These are phyloP conservation scores for Enteromius afrohamiltoni DNA, from an alignment of 2,797 vertebrate species.

Conservation along the genomic window DNA sequence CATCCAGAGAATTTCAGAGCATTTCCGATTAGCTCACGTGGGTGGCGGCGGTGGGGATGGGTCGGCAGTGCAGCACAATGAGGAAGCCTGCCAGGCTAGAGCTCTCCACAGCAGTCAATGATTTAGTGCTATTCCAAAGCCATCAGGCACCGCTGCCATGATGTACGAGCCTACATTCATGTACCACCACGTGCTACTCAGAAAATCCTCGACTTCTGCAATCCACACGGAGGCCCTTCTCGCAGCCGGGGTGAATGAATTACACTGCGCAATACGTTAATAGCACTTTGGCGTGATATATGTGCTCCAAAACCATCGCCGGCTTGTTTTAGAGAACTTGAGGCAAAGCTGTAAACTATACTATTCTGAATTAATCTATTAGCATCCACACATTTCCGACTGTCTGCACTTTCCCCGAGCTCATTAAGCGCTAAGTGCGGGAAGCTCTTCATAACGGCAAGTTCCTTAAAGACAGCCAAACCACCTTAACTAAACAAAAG, in stretches of 20 bases:
- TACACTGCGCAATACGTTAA: conserved; percentile 43
- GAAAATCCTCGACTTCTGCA: conserved; percentile 26
- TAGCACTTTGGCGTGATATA: conserved; percentile 34
- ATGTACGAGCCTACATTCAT: conserved; percentile 48
- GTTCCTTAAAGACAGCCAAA: conserved; percentile 46
- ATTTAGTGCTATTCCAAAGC: conserved; percentile 53
- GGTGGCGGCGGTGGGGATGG: conserved; percentile 49
- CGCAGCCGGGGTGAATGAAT: conserved; percentile 49
- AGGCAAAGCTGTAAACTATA: conserved; percentile 35
- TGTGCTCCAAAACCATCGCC: conserved; percentile 5
- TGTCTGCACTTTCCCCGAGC: conserved; percentile 26
- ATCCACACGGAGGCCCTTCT: conserved; percentile 24
- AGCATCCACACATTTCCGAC: conserved; percentile 4
- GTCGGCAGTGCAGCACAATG: conserved; percentile 39
- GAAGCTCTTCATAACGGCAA: conserved; percentile 31
- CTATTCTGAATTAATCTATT: conserved; percentile 53
- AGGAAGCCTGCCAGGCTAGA: conserved; percentile 45
- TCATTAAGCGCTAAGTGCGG: conserved; percentile 49
- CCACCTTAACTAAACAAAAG: conserved; percentile 50
- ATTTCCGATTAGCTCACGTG: conserved; percentile 47
- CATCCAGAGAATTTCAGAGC: conserved; percentile 42
- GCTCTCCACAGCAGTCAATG: conserved; percentile 39
- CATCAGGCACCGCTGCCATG: conserved; percentile 48
- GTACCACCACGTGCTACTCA: conserved; percentile 42
- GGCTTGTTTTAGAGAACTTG: conserved; percentile 37